Base-by-base conservation (phyloP, 1,140 invertebrate species). In the Monomorium pharaonis region DNA sequence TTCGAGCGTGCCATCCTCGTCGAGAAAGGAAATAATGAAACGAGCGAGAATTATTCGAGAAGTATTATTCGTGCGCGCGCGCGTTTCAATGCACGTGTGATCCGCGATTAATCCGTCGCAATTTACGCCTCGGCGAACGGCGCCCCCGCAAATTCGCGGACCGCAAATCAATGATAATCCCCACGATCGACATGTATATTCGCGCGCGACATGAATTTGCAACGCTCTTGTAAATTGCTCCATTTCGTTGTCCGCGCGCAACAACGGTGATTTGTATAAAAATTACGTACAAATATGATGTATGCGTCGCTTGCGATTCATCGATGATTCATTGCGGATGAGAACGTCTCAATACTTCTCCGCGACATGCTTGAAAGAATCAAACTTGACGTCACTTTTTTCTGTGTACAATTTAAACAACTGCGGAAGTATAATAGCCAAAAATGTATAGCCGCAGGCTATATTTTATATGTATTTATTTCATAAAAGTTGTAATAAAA, bases 91-190 rank as follows among this genome's bases (percentile, higher is more conserved):
- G 60, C 49, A 14, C 49, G 37, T 65, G 47, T 85, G 70, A 85
- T 76, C 69, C 81, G 62, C 84, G 62, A 87, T 87, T 87, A 87
- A 85, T 87, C 44, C 70, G 69, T 72, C 51, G 85, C 75, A 78
- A 86, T 86, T 88, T 88, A 72, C 84, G 84, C 86, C 67, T 86
- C 62, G 69, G 21, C 47, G 27, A 62, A 14, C 49, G 84, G 30
- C 47, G 30, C 7, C 21, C 47, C 54, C 70, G 58, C 44, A 75
- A 74, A 87, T 85, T 85, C 27, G 69, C 60, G 10, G 30, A 42
- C 85, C 77, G 81, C 81, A 76, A 87, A 85, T 85, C 86, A 76
- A 87, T 85, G 80, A 67, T 87, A 87, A 87, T 85, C 81, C 86
- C 72, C 69, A n/a, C 33, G 51, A 65, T 56, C 60, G 80, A 76